Percentiles rank a stretch among this genome's conserved stretches.
phyloP scores from a whole-genome alignment of 35 echinoderm and acorn worm species.

The Heliocidaris tuberculata region DNA sequence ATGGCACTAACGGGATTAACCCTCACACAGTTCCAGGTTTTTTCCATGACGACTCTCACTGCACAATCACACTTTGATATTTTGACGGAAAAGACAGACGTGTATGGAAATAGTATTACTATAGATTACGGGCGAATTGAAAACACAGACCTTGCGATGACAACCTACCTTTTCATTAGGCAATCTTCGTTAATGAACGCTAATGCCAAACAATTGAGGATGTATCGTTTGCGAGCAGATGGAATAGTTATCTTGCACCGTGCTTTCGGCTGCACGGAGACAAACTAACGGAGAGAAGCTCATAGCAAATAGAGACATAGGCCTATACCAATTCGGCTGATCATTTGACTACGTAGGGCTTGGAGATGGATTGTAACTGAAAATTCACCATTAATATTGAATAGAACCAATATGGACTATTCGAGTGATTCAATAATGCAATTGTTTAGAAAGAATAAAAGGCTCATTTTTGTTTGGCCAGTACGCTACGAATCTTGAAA shows the following conservation, averaged over 20 bases:
- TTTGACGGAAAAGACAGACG: not conserved
- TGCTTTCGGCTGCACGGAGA: not conserved
- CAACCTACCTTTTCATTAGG: not conserved
- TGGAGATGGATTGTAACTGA: too few species aligned
- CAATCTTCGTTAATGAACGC: not conserved
- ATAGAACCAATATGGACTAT: too few species aligned
- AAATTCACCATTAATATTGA: too few species aligned
- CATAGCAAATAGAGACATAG: not conserved
- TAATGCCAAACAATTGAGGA: not conserved
- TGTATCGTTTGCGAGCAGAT: not conserved
- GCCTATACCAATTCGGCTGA: not conserved
- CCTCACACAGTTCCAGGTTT: not conserved
- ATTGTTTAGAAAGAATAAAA: too few species aligned
- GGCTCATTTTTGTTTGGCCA: too few species aligned
- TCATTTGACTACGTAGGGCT: not conserved
- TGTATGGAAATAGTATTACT: not conserved
- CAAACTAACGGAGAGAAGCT: not conserved
- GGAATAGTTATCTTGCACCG: not conserved
- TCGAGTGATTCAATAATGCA: too few species aligned
- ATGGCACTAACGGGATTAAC: too few species aligned
- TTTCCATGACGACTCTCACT: not conserved
- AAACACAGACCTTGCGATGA: not conserved
- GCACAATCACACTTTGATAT: not conserved
- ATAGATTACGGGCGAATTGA: not conserved
- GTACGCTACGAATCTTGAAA: too few species aligned